Evolutionary conservation across 2,888 invertebrate species (phyloP).

Genomic region (Acrobasis repandana): DNA sequence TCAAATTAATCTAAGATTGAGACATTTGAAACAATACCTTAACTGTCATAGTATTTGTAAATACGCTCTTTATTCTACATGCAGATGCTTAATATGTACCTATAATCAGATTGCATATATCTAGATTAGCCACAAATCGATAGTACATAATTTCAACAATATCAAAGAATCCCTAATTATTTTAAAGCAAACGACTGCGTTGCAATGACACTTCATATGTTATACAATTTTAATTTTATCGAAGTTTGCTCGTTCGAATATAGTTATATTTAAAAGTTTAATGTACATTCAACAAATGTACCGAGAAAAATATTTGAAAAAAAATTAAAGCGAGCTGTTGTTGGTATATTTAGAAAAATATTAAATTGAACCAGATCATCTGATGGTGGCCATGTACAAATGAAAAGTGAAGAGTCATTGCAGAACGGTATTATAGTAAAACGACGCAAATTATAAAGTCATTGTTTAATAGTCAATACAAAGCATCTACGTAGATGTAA

Average conservation of each 20-base stretch:
- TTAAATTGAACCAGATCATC: slow-evolving; percentile 85
- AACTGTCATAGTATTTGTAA: slow-evolving; percentile 61
- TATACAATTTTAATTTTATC: slow-evolving; percentile 82
- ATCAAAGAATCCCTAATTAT: slow-evolving; percentile 73
- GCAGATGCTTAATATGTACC: slow-evolving; percentile 68
- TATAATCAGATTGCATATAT: slow-evolving; percentile 64
- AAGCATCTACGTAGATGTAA: slow-evolving; percentile 71
- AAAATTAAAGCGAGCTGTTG: slow-evolving; percentile 76
- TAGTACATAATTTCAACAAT: slow-evolving; percentile 79
- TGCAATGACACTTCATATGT: slow-evolving; percentile 76
- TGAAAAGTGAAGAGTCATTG: slow-evolving; percentile 71
- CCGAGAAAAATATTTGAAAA: slow-evolving; percentile 51
- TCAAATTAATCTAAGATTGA: slow-evolving; percentile 56
- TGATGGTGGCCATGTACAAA: slow-evolving; percentile 88
- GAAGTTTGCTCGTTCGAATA: slow-evolving; percentile 82
- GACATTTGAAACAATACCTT: slow-evolving; percentile 38
- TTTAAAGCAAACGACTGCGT: slow-evolving; percentile 48
- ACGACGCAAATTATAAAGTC: slow-evolving; percentile 67
- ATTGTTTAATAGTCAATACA: slow-evolving; percentile 79
- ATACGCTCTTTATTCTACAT: slow-evolving; percentile 63
- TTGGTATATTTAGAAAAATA: slow-evolving; percentile 83
- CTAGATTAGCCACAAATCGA: slow-evolving; percentile 76
- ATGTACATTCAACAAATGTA: slow-evolving; percentile 70
- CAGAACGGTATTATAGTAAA: slow-evolving; percentile 52
- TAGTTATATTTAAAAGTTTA: slow-evolving; percentile 80